Evolutionary conservation across 2,797 vertebrate genomes (phyloP).

Genomic region (Syndactyla subalaris): DNA sequence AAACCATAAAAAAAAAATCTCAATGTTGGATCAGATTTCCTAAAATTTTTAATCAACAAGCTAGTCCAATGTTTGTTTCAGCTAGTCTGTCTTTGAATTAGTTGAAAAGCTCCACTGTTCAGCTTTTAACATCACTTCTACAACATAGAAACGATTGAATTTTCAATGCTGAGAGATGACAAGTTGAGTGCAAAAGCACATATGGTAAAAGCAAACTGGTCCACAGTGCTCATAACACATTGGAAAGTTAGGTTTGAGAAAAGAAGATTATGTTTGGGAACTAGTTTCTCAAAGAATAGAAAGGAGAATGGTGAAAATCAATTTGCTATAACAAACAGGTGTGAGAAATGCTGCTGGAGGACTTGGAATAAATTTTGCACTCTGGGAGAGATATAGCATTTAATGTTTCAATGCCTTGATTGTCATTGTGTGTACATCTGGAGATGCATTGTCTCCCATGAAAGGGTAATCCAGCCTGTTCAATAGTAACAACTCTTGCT

Average conservation of each 20-base stretch:
- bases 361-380: not conserved
- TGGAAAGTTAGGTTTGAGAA: not conserved
- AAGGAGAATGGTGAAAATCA: not conserved
- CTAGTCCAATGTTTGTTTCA: not conserved
- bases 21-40: not conserved
- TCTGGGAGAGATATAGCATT: not conserved
- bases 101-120: not conserved
- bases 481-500: conserved; percentile 22
- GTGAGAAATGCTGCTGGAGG: not conserved
- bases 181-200: not conserved
- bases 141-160: not conserved
- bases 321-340: not conserved
- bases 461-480: conserved; percentile 34
- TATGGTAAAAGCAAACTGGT: not conserved
- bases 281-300: not conserved
- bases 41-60: not conserved
- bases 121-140: not conserved
- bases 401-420: conserved; percentile 27
- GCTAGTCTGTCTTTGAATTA: not conserved
- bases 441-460: conserved; percentile 17
- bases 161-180: not conserved
- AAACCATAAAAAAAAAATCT: not conserved
- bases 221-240: not conserved
- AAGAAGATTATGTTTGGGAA: not conserved
- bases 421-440: conserved; percentile 14